A percentile compares a stretch with the other conserved stretches of the same genome.
Conservation (phyloP, 2,113 vertebrate genomes). For the Xenotilapia leptura region DNA sequence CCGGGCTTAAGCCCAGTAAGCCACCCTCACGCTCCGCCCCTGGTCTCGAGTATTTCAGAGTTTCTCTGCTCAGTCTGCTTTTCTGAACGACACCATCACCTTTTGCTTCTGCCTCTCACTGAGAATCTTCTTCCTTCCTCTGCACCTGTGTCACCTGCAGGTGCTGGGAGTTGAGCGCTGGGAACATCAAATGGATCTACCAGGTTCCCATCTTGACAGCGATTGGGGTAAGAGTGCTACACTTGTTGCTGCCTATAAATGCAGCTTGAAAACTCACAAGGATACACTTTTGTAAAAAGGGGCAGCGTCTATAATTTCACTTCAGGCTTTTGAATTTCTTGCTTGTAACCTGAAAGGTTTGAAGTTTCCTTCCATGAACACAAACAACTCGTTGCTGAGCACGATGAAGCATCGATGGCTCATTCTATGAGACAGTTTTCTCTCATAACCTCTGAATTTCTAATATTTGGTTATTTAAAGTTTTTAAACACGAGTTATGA, state of each 20-base stretch:
- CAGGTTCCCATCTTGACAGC: slow-evolving; percentile 84
- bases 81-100: neutral
- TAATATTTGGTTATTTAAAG: neutral
- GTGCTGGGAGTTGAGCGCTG: slow-evolving; percentile 84
- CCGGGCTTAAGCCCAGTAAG: too few species aligned
- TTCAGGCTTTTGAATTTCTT: neutral
- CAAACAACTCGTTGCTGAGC: neutral
- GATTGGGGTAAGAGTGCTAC: slow-evolving; percentile 75
- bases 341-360: neutral
- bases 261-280: neutral
- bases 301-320: neutral
- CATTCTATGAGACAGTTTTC: neutral
- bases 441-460: neutral
- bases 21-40: too few species aligned
- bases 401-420: accelerated
- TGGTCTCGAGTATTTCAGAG: neutral
- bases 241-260: neutral
- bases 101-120: neutral
- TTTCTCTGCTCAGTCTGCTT: neutral
- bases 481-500: accelerated
- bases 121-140: neutral
- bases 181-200: slow-evolving; percentile 85
- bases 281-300: neutral
- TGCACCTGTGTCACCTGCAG: slow-evolving; percentile 43
- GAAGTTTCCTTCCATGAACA: neutral